Percentiles rank a stretch among this genome's conserved stretches.
phyloP scores from a whole-genome alignment of 2,113 vertebrate genomes.

The Gymnogyps californianus region DNA sequence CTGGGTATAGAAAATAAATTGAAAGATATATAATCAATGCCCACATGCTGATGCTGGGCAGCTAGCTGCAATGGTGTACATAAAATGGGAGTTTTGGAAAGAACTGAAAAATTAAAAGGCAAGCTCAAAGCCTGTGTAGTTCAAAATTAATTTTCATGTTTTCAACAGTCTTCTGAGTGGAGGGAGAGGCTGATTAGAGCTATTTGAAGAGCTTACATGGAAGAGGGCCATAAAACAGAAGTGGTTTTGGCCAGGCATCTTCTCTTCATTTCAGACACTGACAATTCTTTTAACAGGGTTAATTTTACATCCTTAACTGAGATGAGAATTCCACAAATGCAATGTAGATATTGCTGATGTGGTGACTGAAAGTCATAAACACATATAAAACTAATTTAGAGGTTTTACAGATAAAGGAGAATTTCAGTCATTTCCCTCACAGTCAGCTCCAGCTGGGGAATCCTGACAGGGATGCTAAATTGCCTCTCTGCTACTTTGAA shows the following conservation, averaged over 20 bases:
- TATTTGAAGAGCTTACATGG: conserved; percentile 11
- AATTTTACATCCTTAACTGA: not conserved
- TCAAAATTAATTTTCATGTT: conserved; percentile 21
- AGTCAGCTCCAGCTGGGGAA: not conserved
- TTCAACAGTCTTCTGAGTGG: not conserved
- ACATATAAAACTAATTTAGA: not conserved
- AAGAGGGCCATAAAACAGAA: conserved; percentile 5
- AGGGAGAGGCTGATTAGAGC: not conserved
- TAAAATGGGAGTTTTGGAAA: not conserved
- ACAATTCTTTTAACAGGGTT: not conserved
- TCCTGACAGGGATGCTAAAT: not conserved
- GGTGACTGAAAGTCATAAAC: not conserved
- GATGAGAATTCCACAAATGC: not conserved
- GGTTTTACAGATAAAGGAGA: not conserved
- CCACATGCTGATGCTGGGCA: not conserved
- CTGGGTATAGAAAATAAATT: not conserved
- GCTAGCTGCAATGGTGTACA: not conserved
- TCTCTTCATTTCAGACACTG: not conserved
- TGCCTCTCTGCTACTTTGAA: not conserved
- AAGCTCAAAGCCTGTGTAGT: not conserved
- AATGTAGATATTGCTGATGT: not conserved
- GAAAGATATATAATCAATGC: not conserved
- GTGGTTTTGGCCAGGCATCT: not conserved
- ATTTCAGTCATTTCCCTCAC: not conserved
- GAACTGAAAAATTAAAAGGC: not conserved